Evolutionary conservation across 2,113 vertebrate genomes (phyloP).

Genomic region (Coreoperca whiteheadi): DNA sequence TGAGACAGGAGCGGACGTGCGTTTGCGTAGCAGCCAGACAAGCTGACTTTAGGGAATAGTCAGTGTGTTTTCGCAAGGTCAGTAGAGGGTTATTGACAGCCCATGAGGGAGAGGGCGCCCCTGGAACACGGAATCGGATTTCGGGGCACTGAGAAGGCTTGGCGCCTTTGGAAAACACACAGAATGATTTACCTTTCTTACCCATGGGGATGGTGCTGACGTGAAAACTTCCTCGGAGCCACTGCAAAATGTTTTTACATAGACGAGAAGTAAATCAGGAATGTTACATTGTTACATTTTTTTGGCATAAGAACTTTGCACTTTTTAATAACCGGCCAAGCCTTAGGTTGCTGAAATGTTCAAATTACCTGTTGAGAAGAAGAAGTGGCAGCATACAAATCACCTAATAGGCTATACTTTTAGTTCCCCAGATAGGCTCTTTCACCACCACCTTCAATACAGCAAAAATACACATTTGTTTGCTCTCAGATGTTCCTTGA

Average conservation of each 20-base stretch:
- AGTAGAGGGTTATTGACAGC: slow-evolving; percentile 74
- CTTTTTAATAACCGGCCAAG: neutral
- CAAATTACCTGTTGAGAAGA: neutral
- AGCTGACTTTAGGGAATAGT: slow-evolving; percentile 72
- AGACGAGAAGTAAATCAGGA: neutral
- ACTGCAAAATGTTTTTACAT: neutral
- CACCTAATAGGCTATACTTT: no score
- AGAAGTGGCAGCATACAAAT: neutral
- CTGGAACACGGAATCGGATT: slow-evolving; percentile 56
- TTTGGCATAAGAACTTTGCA: neutral
- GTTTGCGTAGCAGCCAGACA: slow-evolving; percentile 51
- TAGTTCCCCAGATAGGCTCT: neutral
- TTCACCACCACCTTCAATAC: neutral
- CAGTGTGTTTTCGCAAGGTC: slow-evolving; percentile 79
- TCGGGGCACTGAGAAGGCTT: slow-evolving; percentile 30
- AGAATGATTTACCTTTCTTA: neutral
- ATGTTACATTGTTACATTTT: neutral
- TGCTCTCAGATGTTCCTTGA: neutral
- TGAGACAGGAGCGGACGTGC: slow-evolving; percentile 59
- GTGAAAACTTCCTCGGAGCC: slow-evolving; percentile 13
- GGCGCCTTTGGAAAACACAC: slow-evolving; percentile 6
- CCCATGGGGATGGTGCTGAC: neutral
- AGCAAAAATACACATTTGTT: neutral
- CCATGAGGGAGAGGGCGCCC: slow-evolving; percentile 32
- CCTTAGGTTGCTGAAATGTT: neutral